Evolutionary conservation across 2,113 vertebrate species (phyloP).

Genomic region (Indicator maculatus): DNA sequence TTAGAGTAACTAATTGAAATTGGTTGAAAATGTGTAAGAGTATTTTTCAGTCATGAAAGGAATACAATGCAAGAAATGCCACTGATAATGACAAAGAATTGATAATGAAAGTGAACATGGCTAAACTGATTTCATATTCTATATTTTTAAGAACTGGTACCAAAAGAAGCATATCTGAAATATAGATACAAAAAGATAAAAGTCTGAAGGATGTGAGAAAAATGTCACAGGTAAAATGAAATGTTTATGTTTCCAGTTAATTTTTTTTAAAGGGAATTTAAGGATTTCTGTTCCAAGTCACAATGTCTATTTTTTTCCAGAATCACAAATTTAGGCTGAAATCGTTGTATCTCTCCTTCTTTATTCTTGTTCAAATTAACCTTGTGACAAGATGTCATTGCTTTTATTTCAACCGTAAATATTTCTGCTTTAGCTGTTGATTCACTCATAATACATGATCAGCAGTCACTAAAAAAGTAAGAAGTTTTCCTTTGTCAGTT

Average conservation of each 20-base stretch:
- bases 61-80: neutral
- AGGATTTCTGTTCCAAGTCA: neutral
- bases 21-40: neutral
- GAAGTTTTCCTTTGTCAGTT: neutral
- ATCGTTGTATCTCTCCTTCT: neutral
- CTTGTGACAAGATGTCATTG: neutral
- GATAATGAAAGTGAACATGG: neutral
- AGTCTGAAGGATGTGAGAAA: neutral
- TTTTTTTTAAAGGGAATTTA: neutral
- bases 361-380: neutral
- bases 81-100: neutral
- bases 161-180: neutral
- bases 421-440: neutral
- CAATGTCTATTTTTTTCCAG: neutral
- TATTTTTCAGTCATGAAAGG: neutral
- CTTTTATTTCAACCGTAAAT: neutral
- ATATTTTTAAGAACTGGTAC: neutral
- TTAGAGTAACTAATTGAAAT: neutral
- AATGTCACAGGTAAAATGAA: neutral
- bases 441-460: neutral
- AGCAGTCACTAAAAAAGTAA: neutral
- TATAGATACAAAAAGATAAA: neutral
- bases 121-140: neutral
- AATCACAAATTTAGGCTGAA: neutral
- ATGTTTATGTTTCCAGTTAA: neutral